These are phyloP conservation scores for Scolopax mira DNA, from an alignment of 2,113 vertebrate genomes.

Conservation along the genomic window DNA sequence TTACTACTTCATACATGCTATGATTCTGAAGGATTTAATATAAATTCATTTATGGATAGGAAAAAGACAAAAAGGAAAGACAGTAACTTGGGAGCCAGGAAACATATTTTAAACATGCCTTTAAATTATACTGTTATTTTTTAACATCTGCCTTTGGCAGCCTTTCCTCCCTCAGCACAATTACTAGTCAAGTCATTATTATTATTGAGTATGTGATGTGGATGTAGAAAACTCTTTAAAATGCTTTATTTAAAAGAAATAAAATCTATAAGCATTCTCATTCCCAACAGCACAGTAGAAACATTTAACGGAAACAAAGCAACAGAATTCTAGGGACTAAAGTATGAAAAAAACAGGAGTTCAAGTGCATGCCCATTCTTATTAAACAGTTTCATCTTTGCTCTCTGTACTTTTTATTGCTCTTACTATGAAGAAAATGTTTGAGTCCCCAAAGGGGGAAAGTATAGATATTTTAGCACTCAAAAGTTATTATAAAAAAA, in stretches of 20 bases:
- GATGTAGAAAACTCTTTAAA: slow-evolving; percentile 9
- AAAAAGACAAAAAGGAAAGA: neutral
- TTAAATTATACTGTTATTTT: neutral
- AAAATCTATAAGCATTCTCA: slow-evolving; percentile 21
- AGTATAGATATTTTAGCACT: neutral
- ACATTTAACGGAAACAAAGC: slow-evolving; percentile 22
- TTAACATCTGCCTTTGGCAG: slow-evolving; percentile 31
- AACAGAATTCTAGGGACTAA: neutral
- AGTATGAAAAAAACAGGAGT: neutral
- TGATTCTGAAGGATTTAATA: neutral
- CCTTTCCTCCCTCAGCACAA: neutral
- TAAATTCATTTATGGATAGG: neutral
- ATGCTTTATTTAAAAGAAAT: slow-evolving; percentile 43
- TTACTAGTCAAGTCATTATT: slow-evolving; percentile 23
- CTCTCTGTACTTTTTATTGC: neutral
- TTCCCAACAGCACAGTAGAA: slow-evolving; percentile 9
- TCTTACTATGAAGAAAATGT: neutral
- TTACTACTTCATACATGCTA: neutral
- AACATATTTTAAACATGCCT: slow-evolving; percentile 18
- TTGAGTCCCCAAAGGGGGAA: neutral
- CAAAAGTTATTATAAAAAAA: neutral
- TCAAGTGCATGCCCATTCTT: neutral
- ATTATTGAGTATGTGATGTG: neutral
- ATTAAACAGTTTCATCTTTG: neutral
- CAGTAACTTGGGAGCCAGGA: neutral